Evolutionary conservation across 2,797 vertebrate species (phyloP).

Genomic region (Streptopelia turtur): DNA sequence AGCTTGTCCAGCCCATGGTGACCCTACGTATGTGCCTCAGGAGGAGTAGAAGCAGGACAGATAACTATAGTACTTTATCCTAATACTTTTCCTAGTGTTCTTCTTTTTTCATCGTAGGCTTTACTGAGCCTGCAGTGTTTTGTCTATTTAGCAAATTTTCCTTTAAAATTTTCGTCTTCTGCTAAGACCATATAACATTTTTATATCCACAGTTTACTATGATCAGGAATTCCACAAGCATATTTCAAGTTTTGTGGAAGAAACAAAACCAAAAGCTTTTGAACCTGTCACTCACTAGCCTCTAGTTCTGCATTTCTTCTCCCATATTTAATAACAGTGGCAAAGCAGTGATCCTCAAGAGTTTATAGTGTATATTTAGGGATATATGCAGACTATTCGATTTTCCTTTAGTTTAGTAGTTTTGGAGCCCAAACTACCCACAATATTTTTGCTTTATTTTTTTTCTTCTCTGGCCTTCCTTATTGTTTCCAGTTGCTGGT

Average conservation of each 20-base stretch:
- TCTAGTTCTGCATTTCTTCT: neutral
- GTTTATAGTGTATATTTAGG: neutral
- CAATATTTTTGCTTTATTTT: neutral
- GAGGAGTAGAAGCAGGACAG: neutral
- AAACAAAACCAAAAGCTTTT: neutral
- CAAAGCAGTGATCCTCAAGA: neutral
- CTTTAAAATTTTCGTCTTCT: neutral
- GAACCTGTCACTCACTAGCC: neutral
- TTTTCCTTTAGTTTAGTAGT: neutral
- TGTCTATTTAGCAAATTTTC: neutral
- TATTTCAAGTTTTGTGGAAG: neutral
- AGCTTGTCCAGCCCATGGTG: neutral
- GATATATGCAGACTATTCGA: neutral
- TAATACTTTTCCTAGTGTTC: neutral
- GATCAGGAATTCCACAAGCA: neutral
- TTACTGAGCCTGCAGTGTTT: neutral
- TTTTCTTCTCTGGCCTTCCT: neutral
- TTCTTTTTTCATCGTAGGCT: neutral
- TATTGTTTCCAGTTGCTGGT: conserved; percentile 89
- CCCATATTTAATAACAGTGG: neutral
- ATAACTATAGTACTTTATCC: neutral
- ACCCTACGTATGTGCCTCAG: neutral
- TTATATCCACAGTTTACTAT: neutral
- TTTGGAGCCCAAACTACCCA: neutral
- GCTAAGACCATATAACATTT: neutral